Conservation (phyloP, 2,888 invertebrate species). For the Chrysolina oricalcia region DNA sequence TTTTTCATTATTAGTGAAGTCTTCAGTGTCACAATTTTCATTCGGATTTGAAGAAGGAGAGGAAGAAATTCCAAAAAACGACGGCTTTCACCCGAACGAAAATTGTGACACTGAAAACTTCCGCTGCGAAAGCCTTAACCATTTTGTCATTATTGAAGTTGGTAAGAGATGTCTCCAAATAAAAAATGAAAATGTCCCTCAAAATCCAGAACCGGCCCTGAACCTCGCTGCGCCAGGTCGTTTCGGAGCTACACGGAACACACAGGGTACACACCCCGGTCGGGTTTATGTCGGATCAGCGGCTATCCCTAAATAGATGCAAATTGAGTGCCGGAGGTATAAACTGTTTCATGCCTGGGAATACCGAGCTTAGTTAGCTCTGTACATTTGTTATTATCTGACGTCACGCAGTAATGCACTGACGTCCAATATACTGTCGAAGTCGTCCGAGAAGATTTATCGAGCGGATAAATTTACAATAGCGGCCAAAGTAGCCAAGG, state of each 20-base stretch:
- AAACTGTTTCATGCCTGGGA: constrained; percentile 9
- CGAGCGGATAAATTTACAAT: not conserved
- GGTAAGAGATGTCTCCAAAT: too few relatives aligned
- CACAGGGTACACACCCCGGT: constrained; percentile 8
- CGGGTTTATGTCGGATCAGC: constrained; percentile 17
- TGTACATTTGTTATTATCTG: constrained; percentile 1
- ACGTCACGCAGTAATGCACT: not conserved
- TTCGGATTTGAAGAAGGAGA: too few relatives aligned
- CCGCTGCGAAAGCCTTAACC: too few relatives aligned
- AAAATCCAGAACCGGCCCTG: not conserved
- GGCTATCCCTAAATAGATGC: constrained; percentile 23
- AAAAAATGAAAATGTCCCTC: too few relatives aligned
- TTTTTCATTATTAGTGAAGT: too few relatives aligned
- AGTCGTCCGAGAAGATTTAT: constrained; percentile 2
- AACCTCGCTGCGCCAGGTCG: not conserved
- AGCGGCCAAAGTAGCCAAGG: too few relatives aligned
- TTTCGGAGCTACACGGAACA: not conserved
- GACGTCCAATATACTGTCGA: not conserved
- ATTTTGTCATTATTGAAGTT: too few relatives aligned
- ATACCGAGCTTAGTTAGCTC: constrained; percentile 6
- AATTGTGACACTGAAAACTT: too few relatives aligned
- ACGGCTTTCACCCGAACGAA: too few relatives aligned
- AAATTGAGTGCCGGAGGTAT: constrained; percentile 13
- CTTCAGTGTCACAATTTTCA: too few relatives aligned
- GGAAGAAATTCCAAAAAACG: too few relatives aligned